phyloP scores from a whole-genome alignment of 2,797 vertebrate genomes.

The Darevskia nairensis region DNA sequence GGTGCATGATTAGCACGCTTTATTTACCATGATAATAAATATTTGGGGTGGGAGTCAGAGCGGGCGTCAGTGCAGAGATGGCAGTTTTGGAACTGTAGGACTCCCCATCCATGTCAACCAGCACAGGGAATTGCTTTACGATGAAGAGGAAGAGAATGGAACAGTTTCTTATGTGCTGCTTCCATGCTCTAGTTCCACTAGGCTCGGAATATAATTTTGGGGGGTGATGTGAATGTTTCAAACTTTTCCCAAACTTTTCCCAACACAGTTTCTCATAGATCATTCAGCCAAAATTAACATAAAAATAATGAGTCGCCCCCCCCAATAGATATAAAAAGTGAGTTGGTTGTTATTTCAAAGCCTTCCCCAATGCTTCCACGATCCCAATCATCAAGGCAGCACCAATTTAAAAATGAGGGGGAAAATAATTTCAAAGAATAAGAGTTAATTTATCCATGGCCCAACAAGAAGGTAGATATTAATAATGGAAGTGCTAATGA shows the following conservation, averaged over 20 bases:
- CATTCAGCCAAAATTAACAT: constrained; percentile 40
- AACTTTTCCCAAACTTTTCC: constrained; percentile 16
- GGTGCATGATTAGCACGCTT: background rate
- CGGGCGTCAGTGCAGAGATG: background rate
- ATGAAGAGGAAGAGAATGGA: background rate
- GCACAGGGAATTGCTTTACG: background rate
- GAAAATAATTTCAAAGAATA: constrained; percentile 59
- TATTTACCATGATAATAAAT: background rate
- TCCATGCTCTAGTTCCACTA: background rate
- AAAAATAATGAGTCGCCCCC: background rate
- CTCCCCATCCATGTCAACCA: background rate
- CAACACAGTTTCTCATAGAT: constrained; percentile 19
- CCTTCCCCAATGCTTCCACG: constrained; percentile 33
- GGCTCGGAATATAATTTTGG: background rate
- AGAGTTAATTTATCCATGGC: constrained; percentile 59
- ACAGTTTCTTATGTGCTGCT: no score
- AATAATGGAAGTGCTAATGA: constrained; percentile 69
- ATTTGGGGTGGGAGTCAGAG: background rate
- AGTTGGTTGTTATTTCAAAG: constrained; percentile 47
- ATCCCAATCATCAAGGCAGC: constrained; percentile 37
- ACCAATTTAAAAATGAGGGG: constrained; percentile 54
- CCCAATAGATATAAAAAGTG: background rate
- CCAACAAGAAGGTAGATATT: constrained; percentile 48
- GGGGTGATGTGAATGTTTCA: background rate
- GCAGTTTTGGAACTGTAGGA: background rate